phyloP scores from a whole-genome alignment of 2,888 invertebrate species.

The Holacanthella duospinosa region DNA sequence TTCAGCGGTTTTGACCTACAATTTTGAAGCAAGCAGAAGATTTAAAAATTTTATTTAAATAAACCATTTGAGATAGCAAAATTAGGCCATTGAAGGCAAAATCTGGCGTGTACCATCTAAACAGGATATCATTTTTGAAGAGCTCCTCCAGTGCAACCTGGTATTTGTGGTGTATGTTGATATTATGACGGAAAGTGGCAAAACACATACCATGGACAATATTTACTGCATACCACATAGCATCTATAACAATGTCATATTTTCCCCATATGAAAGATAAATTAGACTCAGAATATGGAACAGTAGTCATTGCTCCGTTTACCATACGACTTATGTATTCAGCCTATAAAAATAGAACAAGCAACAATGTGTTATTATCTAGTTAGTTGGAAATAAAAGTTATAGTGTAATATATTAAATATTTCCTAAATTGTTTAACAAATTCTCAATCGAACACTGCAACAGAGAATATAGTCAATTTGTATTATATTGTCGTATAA shows the following conservation, averaged over 20 bases:
- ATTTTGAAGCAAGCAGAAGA: no score
- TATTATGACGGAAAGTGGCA: slow-evolving; percentile 14
- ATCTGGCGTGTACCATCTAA: no score
- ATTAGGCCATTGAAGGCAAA: no score
- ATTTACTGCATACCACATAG: slow-evolving; percentile 20
- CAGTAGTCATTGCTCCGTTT: neutral
- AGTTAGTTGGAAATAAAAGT: no score
- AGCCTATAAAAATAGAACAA: neutral
- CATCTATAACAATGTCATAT: slow-evolving; percentile 22
- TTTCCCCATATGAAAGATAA: slow-evolving; percentile 21
- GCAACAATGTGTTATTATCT: no score
- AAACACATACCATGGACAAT: slow-evolving; percentile 27
- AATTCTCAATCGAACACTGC: no score
- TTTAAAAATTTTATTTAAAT: neutral
- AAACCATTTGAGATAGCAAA: no score
- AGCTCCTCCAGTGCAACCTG: slow-evolving; percentile 19
- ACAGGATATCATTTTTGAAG: slow-evolving; percentile 15
- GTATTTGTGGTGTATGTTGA: slow-evolving; percentile 24
- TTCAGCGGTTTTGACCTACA: neutral
- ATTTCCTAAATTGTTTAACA: no score
- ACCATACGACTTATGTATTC: neutral
- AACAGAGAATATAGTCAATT: no score
- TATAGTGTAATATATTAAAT: no score
- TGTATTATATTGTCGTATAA: no score
- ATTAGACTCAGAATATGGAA: neutral